These are phyloP conservation scores for Lepas anatifera DNA, from an alignment of 2,888 invertebrate species.

Conservation along the genomic window DNA sequence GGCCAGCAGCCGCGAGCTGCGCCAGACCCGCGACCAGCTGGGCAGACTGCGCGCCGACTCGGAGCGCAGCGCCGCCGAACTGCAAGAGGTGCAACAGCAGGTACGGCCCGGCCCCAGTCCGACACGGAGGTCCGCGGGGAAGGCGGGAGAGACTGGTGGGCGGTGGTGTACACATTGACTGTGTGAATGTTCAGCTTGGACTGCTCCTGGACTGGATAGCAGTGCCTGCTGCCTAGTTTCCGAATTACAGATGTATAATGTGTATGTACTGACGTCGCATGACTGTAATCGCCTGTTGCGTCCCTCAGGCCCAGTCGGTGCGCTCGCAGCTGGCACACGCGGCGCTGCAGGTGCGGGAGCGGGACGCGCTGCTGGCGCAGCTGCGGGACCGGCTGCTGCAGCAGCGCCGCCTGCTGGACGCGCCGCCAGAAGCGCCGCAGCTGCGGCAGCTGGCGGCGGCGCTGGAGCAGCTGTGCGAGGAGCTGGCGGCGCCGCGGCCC, in stretches of 20 bases:
- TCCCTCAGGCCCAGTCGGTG: not conserved
- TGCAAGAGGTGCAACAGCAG: not conserved
- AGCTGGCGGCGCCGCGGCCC: constrained; percentile 19
- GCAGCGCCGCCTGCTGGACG: not conserved
- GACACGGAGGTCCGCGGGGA: too few relatives aligned
- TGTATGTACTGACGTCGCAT: too few relatives aligned
- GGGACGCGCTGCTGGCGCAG: constrained; percentile 14
- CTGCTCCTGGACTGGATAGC: too few relatives aligned
- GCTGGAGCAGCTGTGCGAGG: constrained; percentile 15
- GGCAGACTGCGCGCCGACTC: not conserved
- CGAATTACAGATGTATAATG: too few relatives aligned
- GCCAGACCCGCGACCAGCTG: not conserved
- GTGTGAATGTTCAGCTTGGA: too few relatives aligned
- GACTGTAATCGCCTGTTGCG: too few relatives aligned
- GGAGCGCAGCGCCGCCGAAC: not conserved
- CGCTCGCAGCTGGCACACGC: constrained; percentile 5
- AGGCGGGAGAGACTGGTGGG: too few relatives aligned
- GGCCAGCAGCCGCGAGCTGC: not conserved
- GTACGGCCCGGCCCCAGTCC: not conserved
- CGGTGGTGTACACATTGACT: too few relatives aligned
- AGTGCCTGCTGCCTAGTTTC: too few relatives aligned
- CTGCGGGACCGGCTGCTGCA: constrained; percentile 19
- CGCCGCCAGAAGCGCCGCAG: constrained; percentile 9
- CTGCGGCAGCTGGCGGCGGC: constrained; percentile 8
- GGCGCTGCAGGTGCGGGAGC: constrained; percentile 8